Evolutionary conservation across 2,113 vertebrate genomes (phyloP).

Genomic region (Clarias magur): DNA sequence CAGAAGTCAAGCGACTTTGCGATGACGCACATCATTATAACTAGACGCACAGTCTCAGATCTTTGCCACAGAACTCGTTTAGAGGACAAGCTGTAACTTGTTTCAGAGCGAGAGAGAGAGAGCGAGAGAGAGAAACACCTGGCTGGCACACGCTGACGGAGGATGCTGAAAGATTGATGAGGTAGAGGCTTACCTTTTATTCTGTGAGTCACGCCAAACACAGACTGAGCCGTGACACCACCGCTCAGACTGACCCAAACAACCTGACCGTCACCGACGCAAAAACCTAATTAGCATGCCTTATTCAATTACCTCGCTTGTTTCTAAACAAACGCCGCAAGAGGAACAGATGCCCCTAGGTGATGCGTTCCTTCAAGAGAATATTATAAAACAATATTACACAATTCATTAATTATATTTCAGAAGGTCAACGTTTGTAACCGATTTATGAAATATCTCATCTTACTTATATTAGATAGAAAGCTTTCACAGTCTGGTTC

Average conservation of each 20-base stretch:
- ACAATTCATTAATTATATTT: background rate
- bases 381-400: background rate
- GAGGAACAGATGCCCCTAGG: background rate
- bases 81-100: background rate
- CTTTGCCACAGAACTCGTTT: background rate
- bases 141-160: conserved; percentile 33
- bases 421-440: background rate
- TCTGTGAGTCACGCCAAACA: conserved; percentile 37
- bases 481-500: background rate
- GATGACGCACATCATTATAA: background rate
- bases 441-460: background rate
- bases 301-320: background rate
- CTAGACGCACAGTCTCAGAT: background rate
- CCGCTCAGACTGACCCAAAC: conserved; percentile 2
- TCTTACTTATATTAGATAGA: background rate
- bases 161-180: conserved; percentile 58
- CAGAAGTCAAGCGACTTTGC: background rate
- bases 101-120: conserved; percentile 4
- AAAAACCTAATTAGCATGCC: conserved; percentile 7
- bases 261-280: background rate
- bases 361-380: background rate
- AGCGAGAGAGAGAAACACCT: conserved; percentile 32
- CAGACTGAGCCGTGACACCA: conserved; percentile 12
- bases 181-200: conserved; percentile 36
- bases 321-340: background rate